Base-by-base conservation (phyloP, 2,797 vertebrate species). In the Erpetoichthys calabaricus region DNA sequence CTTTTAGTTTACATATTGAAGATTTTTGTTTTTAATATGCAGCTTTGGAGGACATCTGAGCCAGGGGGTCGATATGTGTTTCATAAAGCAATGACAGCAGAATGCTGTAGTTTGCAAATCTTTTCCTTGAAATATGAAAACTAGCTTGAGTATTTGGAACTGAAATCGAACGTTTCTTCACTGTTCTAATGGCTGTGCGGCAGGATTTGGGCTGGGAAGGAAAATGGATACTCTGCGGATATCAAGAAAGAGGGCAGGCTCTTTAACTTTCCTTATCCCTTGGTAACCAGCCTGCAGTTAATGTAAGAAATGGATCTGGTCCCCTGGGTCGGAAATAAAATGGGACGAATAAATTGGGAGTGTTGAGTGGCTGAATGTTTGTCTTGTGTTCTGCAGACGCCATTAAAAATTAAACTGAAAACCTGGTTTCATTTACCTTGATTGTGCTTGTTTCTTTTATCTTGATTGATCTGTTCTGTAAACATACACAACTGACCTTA, bases 1-100 rank as follows among this genome's bases (percentile, higher is more conserved):
- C 79, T 82, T 85, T 83, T 81, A 81, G 77, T 85, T 86, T 83
- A 84, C 80, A 80, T 86, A 74, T 81, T 74, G 59, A 74, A 73
- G 66, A 67, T 58, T 73, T 78, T 64, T 72, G 61, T 66, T 67
- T 63, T 46, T 63, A 72, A 76, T 70, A 57, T 74, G 77, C 71
- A 65, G 53, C 68, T 62, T 76, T 61, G 62, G 69, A 71, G 62
- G 74, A 73, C 66, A 80, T 64, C 72, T 61, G 73, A 80, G 71
- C 74, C 65, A 41, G 41, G 46, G 53, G 64, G 59, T 73, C 72
- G 60, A 73, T 71, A 59, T 51, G 10, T 67, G 65, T 68, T 67
- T 57, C 62, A 62, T 65, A 62, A 60, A 56, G 62, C 58, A 56
- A 62, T 67, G 68, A 68, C 73, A 69, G 61, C 56, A 58, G 65